A percentile compares a stretch with the other conserved stretches of the same genome.
phyloP scores from a whole-genome alignment of 2,113 vertebrate genomes.

The Amazona guildingii region DNA sequence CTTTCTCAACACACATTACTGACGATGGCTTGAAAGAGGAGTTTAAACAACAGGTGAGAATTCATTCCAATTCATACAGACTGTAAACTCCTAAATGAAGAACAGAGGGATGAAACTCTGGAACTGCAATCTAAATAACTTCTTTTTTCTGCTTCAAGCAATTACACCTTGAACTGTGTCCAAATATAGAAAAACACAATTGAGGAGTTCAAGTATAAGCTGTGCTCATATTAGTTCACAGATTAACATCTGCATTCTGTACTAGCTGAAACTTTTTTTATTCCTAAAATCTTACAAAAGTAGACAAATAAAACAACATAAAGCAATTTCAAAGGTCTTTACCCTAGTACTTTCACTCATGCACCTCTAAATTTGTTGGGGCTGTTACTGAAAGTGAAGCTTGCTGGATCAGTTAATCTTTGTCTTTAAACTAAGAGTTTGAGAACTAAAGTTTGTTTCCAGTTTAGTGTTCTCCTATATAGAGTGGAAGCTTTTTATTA shows the following conservation, averaged over 20 bases:
- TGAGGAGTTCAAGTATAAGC: background rate
- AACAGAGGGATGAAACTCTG: background rate
- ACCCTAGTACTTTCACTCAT: background rate
- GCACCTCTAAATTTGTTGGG: background rate
- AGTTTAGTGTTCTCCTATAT: background rate
- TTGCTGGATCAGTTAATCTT: background rate
- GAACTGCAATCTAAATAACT: background rate
- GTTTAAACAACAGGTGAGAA: background rate
- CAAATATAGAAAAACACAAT: background rate
- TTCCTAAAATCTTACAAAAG: background rate
- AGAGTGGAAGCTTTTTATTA: background rate
- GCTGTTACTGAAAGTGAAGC: background rate
- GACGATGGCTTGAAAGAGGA: background rate
- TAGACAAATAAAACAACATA: background rate
- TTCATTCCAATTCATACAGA: background rate
- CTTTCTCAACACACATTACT: background rate
- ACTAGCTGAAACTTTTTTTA: background rate
- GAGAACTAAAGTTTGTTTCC: background rate
- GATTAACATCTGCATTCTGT: background rate
- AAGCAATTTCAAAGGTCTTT: background rate
- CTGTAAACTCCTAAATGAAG: background rate
- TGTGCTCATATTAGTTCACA: background rate
- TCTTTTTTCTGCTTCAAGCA: background rate
- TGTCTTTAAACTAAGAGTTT: background rate
- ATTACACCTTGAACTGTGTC: background rate